Conservation (phyloP, 1,140 invertebrate genomes). For the Heterodera carotae region DNA sequence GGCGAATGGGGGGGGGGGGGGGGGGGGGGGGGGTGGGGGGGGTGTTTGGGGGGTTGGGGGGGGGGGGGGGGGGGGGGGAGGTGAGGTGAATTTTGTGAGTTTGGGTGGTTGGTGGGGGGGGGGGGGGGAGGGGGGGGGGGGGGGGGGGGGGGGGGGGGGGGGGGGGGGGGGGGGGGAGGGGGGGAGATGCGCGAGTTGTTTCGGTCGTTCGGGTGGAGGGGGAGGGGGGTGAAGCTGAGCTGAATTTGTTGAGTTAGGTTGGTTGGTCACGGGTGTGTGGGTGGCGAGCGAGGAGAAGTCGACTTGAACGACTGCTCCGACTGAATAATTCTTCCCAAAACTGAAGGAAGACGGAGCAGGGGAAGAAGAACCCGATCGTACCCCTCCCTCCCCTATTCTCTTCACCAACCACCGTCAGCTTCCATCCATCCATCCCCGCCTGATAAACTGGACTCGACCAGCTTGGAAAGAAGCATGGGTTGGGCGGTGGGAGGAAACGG, state of each 20-base stretch:
- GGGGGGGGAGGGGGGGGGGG: too few relatives aligned
- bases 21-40: too few relatives aligned
- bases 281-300: not conserved
- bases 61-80: too few relatives aligned
- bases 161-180: too few relatives aligned
- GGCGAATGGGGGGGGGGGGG: too few relatives aligned
- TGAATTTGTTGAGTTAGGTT: not conserved
- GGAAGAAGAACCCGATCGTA: not conserved
- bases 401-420: too few relatives aligned
- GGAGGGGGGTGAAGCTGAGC: too few relatives aligned
- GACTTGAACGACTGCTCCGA: slow-evolving; percentile 1
- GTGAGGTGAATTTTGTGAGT: not conserved
- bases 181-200: not conserved
- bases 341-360: slow-evolving; percentile 1
- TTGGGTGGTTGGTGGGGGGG: not conserved
- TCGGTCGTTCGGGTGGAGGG: not conserved
- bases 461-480: not conserved
- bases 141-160: too few relatives aligned
- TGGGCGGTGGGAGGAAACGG: not conserved
- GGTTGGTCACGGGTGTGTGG: not conserved
- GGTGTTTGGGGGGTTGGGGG: not conserved
- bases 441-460: slow-evolving; percentile 5
- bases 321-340: slow-evolving; percentile 3
- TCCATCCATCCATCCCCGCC: not conserved
- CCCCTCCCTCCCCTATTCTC: not conserved